phyloP scores from a whole-genome alignment of 2,797 vertebrate genomes.

The Tokudaia muenninki region DNA sequence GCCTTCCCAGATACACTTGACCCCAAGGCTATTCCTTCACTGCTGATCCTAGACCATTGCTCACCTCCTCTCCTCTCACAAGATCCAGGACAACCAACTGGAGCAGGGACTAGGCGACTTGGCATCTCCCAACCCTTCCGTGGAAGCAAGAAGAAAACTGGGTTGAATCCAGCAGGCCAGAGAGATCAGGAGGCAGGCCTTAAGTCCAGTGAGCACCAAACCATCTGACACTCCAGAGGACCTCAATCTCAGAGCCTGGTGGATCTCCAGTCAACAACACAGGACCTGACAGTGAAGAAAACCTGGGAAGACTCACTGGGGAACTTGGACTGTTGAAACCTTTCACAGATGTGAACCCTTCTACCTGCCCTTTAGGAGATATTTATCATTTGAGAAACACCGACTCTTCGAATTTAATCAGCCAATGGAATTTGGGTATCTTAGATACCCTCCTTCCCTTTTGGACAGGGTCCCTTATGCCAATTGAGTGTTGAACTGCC shows the following conservation, averaged over 20 bases:
- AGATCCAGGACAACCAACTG: rapidly evolving
- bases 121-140: rapidly evolving
- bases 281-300: no score
- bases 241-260: background rate
- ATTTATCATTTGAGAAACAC: background rate
- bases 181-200: background rate
- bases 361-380: no score
- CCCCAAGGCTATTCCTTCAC: rapidly evolving
- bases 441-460: no score
- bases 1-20: rapidly evolving
- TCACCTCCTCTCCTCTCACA: no score
- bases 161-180: background rate
- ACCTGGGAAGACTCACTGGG: background rate
- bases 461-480: background rate
- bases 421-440: background rate
- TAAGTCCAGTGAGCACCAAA: no score
- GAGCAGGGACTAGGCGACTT: rapidly evolving
- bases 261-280: background rate
- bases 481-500: no score
- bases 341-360: background rate
- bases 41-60: no score
- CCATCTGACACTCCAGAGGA: no score
- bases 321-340: background rate
- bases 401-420: background rate
- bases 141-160: no score